A percentile compares a stretch with the other conserved stretches of the same genome.
Evolutionary conservation across 2,113 vertebrate species (phyloP).

Genomic region (Dicentrarchus labrax): DNA sequence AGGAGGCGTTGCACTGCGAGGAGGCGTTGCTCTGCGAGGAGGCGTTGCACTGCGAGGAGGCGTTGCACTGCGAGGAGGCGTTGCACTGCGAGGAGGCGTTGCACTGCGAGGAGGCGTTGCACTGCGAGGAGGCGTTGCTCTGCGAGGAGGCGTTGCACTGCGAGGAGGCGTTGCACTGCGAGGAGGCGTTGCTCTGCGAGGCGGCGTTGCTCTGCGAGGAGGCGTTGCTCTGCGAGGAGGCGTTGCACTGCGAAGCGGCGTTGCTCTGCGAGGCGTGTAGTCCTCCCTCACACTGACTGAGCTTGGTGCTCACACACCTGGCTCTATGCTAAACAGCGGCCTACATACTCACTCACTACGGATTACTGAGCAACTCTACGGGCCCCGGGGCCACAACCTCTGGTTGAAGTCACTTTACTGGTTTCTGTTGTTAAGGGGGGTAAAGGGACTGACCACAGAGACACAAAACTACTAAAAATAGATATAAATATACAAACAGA

Average conservation of each 20-base stretch:
- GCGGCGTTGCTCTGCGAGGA: conserved; percentile 12
- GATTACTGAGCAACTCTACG: neutral
- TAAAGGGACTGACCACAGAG: no score
- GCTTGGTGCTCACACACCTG: conserved; percentile 16
- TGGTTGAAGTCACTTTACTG: no score
- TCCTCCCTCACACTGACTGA: conserved; percentile 40
- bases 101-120: no score
- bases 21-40: no score
- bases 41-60: no score
- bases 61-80: conserved; percentile 20
- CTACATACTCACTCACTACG: conserved; percentile 1
- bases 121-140: conserved; percentile 9
- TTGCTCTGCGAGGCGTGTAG: conserved; percentile 24
- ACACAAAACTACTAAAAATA: neutral
- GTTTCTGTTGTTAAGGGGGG: no score
- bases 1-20: neutral
- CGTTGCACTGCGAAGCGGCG: no score
- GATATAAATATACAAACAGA: no score
- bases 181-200: no score
- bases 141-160: conserved; percentile 13
- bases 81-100: no score
- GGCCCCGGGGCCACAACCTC: neutral
- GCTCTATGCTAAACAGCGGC: conserved; percentile 6
- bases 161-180: no score
- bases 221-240: no score